Base-by-base conservation (phyloP, 37 sponge, comb jelly and placozoan genomes). In the Spongia lamella region DNA sequence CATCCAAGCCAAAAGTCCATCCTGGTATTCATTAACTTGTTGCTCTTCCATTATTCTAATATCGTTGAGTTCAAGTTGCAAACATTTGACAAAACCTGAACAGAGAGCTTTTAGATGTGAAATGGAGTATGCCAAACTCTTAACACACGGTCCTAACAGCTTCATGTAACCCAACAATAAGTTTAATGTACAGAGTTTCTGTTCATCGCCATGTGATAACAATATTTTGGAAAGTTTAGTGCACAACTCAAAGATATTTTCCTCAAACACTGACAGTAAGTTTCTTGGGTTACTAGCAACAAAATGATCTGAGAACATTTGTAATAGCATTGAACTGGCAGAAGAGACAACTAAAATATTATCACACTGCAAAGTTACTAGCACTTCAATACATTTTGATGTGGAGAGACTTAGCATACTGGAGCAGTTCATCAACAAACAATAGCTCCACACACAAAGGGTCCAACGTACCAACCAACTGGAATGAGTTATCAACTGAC, bases 141-240 rank as follows among this genome's bases (percentile, higher is more conserved):
- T 34, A 14, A 82, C 63, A 35, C 52, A 83, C 36, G 82, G 56
- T 16, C 83, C 83, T 1, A 86, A 79, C 35, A 86, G 53, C 53
- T 62, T 27, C 49, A 90, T 57, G 62, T 83, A 90, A 1, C 91
- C 91, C 14, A 73, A 61, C 11, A 90, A 35, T 30, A 90, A 70
- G 25, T 82, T 72, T n/a, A 86, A 52, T 1, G 64, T 66, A n/a
- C 82, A 60, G 59, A 79, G 32, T 51, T 90, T 90, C 15, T 61
- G 53, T 0, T 34, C 27, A 53, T 86, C 86, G 43, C 53, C 73
- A 74, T 61, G 47, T 25, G 56, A 29, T 9, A 53, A 13, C 34
- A 76, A 49, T n/a, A 57, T 33, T 11, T 34, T 22, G n/a, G 88
- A 82, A 1, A 87, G 72, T 37, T 66, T 51, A 39, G 88, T 71